phyloP scores from a whole-genome alignment of 2,797 vertebrate species.

The Liparis tanakae region DNA sequence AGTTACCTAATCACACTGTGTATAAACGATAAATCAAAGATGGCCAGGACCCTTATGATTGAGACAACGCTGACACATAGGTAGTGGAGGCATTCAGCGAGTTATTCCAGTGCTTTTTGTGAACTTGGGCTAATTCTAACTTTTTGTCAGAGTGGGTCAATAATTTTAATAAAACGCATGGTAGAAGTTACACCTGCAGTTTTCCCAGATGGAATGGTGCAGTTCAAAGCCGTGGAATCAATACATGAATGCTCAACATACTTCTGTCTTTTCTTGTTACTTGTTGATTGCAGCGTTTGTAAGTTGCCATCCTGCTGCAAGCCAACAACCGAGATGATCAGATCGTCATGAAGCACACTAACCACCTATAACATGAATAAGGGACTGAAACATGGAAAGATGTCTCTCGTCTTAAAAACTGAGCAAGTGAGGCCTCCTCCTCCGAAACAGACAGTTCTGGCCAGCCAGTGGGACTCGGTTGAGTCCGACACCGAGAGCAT shows the following conservation, averaged over 20 bases:
- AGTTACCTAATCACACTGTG: too few species aligned
- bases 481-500: conserved; percentile 80
- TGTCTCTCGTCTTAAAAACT: conserved; percentile 35
- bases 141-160: too few species aligned
- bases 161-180: background rate
- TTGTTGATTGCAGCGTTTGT: conserved; percentile 4
- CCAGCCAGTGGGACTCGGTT: conserved; percentile 66
- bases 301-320: background rate
- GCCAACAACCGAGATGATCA: conserved; percentile 1
- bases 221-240: background rate
- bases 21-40: too few species aligned
- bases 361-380: conserved; percentile 4
- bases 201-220: background rate
- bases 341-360: conserved; percentile 11
- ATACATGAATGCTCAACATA: background rate
- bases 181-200: background rate
- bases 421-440: conserved; percentile 16
- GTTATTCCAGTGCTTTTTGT: too few species aligned
- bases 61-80: too few species aligned
- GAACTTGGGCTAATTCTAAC: too few species aligned
- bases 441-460: conserved; percentile 4
- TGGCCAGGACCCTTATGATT: too few species aligned
- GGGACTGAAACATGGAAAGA: conserved; percentile 15
- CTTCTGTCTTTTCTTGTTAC: background rate
- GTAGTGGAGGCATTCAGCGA: too few species aligned